These are phyloP conservation scores for Lateolabrax maculatus DNA, from an alignment of 2,797 vertebrate genomes.

Conservation along the genomic window DNA sequence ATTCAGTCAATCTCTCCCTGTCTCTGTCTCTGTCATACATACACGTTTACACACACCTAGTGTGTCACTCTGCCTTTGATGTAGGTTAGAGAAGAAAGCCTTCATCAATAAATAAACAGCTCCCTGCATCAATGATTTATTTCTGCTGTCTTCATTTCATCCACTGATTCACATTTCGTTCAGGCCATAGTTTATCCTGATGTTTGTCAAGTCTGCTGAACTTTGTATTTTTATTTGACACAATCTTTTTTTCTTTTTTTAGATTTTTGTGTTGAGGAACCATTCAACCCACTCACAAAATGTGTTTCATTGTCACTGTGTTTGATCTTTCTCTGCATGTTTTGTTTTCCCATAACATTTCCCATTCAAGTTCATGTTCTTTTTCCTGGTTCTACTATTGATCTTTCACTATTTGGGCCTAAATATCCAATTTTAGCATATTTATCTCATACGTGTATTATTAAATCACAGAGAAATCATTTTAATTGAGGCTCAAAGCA, in stretches of 20 bases:
- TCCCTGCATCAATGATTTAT: constrained; percentile 34
- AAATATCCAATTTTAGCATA: background rate
- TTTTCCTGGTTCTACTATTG: background rate
- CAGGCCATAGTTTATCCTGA: background rate
- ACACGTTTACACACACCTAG: background rate
- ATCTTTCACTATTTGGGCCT: no score
- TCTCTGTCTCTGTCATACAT: background rate
- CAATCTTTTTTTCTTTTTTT: background rate
- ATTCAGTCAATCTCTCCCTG: background rate
- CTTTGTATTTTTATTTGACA: background rate
- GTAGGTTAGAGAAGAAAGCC: constrained; percentile 46
- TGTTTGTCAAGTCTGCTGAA: constrained; percentile 9
- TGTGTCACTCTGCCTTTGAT: constrained; percentile 49
- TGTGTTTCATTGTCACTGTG: background rate
- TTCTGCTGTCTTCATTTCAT: constrained; percentile 45
- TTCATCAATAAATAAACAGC: constrained; percentile 62
- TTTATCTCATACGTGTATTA: background rate
- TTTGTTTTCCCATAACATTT: background rate
- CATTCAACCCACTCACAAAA: background rate
- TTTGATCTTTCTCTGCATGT: background rate
- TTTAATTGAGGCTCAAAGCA: background rate
- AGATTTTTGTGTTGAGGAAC: background rate
- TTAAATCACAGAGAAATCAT: background rate
- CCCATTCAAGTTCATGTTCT: background rate
- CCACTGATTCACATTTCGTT: constrained; percentile 1